These are phyloP conservation scores for Trinectes maculatus DNA, from an alignment of 2,113 vertebrate genomes.

Conservation along the genomic window DNA sequence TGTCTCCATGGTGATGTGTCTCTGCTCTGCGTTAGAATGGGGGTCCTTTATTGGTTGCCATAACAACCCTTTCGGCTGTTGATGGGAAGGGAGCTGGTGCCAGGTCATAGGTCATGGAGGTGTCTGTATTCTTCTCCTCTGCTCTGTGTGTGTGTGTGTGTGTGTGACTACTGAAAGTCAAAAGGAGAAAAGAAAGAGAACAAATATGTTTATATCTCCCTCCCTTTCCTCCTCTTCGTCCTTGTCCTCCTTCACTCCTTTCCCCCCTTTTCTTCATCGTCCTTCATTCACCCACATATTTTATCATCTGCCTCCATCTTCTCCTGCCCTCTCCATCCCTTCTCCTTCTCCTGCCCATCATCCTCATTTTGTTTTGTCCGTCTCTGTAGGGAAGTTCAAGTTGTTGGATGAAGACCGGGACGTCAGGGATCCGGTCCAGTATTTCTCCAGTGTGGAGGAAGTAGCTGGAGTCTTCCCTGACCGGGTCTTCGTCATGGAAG, in stretches of 20 bases:
- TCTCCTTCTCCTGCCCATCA: not conserved
- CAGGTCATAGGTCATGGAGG: slow-evolving; percentile 77
- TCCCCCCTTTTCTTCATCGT: not conserved
- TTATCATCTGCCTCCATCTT: not conserved
- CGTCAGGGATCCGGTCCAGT: slow-evolving; percentile 93
- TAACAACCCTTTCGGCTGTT: slow-evolving; percentile 64
- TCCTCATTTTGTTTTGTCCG: not conserved
- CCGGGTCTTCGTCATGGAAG: slow-evolving; percentile 97
- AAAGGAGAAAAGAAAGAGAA: slow-evolving; percentile 18
- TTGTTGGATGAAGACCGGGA: slow-evolving; percentile 96
- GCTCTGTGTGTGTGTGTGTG: slow-evolving; percentile 31
- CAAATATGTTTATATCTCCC: slow-evolving; percentile 2
- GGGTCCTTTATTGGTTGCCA: slow-evolving; percentile 75
- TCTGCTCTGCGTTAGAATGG: slow-evolving; percentile 79
- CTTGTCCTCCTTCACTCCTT: not conserved
- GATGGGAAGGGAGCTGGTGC: slow-evolving; percentile 66
- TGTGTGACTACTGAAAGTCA: slow-evolving; percentile 17
- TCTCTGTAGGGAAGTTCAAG: slow-evolving; percentile 92
- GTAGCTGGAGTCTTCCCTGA: slow-evolving; percentile 96
- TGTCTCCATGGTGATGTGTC: slow-evolving; percentile 77
- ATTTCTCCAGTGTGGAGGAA: slow-evolving; percentile 97
- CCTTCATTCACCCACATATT: no score
- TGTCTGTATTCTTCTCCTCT: slow-evolving; percentile 58
- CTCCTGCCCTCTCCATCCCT: not conserved
- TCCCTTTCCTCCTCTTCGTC: not conserved